A percentile compares a stretch with the other conserved stretches of the same genome.
These are phyloP conservation scores for Zalophus californianus DNA, from an alignment of 2,797 vertebrate species.

Conservation along the genomic window DNA sequence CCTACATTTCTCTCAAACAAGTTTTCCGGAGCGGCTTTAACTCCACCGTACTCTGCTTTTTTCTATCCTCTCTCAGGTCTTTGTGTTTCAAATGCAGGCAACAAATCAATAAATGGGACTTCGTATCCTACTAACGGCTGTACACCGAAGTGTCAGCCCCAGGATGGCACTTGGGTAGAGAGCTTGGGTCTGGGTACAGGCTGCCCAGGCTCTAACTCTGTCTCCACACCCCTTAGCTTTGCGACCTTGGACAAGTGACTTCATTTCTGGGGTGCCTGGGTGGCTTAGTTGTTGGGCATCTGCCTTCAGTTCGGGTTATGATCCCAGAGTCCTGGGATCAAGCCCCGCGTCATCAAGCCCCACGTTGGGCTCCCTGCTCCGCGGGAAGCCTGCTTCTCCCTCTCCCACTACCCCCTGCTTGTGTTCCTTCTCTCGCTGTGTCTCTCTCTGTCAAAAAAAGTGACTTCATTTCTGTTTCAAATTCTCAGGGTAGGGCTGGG, in stretches of 20 bases:
- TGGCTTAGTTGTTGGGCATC: no score
- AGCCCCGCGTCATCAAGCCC: no score
- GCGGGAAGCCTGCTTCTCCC: no score
- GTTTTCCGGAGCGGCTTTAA: background rate
- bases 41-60: background rate
- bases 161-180: fast-evolving
- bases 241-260: background rate
- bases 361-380: no score
- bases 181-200: background rate
- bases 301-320: no score
- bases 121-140: background rate
- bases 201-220: background rate
- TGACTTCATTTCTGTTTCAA: background rate
- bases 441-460: no score
- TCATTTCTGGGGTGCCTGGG: background rate
- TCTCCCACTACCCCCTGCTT: no score
- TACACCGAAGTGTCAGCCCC: background rate
- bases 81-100: background rate
- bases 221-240: background rate
- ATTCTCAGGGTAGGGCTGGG: background rate
- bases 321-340: no score
- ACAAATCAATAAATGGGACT: background rate
- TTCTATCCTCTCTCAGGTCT: background rate
- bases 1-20: background rate
- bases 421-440: no score